phyloP scores from a whole-genome alignment of 2,113 vertebrate species.

The Furnarius figulus region DNA sequence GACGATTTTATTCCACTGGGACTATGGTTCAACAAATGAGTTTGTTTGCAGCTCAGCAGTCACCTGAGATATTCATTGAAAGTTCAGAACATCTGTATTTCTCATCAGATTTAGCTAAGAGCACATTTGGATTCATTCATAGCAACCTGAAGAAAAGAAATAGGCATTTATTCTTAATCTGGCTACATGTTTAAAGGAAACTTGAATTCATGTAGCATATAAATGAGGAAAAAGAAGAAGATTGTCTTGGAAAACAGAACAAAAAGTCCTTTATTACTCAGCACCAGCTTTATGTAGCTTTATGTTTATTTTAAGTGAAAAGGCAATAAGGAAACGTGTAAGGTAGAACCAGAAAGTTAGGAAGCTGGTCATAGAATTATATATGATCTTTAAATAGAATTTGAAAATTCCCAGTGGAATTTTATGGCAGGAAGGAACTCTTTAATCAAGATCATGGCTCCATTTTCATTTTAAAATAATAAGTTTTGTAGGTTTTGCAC shows the following conservation, averaged over 20 bases:
- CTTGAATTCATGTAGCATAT: neutral
- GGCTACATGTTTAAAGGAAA: neutral
- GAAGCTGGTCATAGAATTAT: neutral
- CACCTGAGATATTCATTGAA: neutral
- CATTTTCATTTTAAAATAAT: neutral
- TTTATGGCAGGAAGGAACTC: neutral
- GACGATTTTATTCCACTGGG: constrained; percentile 23
- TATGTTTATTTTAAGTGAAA: neutral
- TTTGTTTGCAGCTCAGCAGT: constrained; percentile 3
- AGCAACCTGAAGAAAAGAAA: neutral
- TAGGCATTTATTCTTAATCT: neutral
- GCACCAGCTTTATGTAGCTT: neutral
- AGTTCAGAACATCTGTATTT: constrained; percentile 18
- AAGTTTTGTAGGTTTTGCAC: neutral
- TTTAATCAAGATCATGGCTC: neutral
- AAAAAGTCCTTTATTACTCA: neutral
- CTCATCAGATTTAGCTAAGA: constrained; percentile 11
- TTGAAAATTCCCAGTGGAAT: neutral
- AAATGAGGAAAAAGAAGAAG: neutral
- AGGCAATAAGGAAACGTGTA: neutral
- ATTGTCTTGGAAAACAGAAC: neutral
- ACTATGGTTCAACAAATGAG: neutral
- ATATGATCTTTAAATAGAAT: neutral
- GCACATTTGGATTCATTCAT: neutral
- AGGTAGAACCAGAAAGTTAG: neutral